Percentiles rank a stretch among this genome's conserved stretches.
Evolutionary conservation across 2,797 vertebrate genomes (phyloP).

Genomic region (Xenopus petersii): DNA sequence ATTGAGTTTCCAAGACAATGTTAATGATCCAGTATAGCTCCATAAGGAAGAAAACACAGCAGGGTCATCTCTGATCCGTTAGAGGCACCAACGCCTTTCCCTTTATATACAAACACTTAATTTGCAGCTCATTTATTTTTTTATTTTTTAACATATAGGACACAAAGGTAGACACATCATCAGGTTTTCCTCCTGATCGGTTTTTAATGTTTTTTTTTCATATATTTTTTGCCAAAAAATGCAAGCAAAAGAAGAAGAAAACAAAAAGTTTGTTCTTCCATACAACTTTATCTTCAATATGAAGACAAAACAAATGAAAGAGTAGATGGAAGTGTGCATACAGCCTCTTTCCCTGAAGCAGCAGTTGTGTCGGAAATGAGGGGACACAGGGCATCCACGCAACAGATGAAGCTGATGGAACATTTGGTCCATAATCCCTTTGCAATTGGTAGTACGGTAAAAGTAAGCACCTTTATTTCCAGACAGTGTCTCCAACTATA

Average conservation of each 20-base stretch:
- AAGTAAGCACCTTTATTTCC: constrained; percentile 42
- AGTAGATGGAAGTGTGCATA: constrained; percentile 73
- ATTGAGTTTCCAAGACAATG: constrained; percentile 39
- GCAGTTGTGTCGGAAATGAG: constrained; percentile 73
- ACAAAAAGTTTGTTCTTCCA: constrained; percentile 74
- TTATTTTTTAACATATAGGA: constrained; percentile 30
- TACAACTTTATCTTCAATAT: constrained; percentile 99
- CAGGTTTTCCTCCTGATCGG: constrained; percentile 54
- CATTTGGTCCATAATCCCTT: constrained; percentile 31
- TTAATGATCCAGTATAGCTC: constrained; percentile 30
- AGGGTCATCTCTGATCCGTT: constrained; percentile 19
- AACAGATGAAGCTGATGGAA: constrained; percentile 33
- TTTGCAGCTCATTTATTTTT: constrained; percentile 55
- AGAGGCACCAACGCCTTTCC: constrained; percentile 35
- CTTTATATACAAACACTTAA: constrained; percentile 62
- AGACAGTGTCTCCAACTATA: not conserved
- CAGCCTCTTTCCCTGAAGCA: constrained; percentile 70
- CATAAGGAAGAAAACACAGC: constrained; percentile 24
- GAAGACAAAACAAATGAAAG: constrained; percentile 74
- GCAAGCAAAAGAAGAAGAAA: constrained; percentile 73
- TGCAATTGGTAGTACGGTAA: constrained; percentile 25
- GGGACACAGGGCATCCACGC: constrained; percentile 50
- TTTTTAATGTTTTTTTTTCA: constrained; percentile 57
- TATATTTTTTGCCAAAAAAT: constrained; percentile 69
- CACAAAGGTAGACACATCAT: constrained; percentile 61